phyloP scores from a whole-genome alignment of 1,140 invertebrate genomes.

The Spodoptera frugiperda region DNA sequence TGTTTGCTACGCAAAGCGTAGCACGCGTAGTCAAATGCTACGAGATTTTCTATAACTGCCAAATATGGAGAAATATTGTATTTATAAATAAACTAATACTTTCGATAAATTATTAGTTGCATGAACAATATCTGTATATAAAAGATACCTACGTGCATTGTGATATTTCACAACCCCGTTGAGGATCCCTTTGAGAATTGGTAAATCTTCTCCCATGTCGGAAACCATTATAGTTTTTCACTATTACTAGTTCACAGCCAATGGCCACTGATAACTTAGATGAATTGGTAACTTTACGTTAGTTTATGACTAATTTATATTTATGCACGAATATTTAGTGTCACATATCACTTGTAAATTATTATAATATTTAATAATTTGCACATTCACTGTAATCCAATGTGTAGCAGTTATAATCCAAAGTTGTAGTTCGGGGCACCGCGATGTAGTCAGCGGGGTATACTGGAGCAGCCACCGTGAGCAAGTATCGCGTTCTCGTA shows the following conservation, averaged over 20 bases:
- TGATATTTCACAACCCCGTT: constrained; percentile 95
- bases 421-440: constrained; percentile 60
- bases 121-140: neutral
- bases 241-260: constrained; percentile 83
- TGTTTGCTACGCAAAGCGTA: constrained; percentile 35
- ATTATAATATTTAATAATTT: constrained; percentile 52
- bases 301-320: constrained; percentile 64
- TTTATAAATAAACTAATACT: neutral
- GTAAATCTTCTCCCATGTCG: constrained; percentile 94
- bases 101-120: neutral
- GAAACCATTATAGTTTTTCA: constrained; percentile 83
- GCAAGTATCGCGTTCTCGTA: constrained; percentile 74
- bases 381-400: constrained; percentile 82
- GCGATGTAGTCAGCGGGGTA: constrained; percentile 62
- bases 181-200: constrained; percentile 94
- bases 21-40: constrained; percentile 39
- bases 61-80: neutral
- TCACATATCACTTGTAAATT: constrained; percentile 78
- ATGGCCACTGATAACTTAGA: constrained; percentile 77
- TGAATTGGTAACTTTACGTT: constrained; percentile 78
- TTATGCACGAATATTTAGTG: constrained; percentile 62
- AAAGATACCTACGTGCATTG: constrained; percentile 94
- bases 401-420: constrained; percentile 68
- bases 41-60: neutral
- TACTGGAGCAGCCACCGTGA: constrained; percentile 65